Evolutionary conservation across 2,888 invertebrate species (phyloP).

Genomic region (Phengaris alcon): DNA sequence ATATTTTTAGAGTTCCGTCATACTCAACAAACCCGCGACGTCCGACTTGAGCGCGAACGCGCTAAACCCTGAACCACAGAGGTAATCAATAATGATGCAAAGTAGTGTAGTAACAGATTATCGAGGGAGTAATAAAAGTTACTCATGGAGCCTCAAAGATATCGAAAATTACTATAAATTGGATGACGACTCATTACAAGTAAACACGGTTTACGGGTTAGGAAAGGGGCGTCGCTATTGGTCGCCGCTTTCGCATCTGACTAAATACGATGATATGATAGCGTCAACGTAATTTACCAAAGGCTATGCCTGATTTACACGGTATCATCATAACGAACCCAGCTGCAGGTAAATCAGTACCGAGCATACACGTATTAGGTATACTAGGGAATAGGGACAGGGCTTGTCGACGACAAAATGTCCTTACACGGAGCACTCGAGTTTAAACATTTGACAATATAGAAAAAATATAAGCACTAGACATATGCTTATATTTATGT

Average conservation of each 20-base stretch:
- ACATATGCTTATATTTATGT: no score
- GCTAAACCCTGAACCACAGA: no score
- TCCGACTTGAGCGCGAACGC: no score
- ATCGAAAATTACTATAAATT: not conserved
- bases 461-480: no score
- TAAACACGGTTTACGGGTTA: constrained; percentile 31
- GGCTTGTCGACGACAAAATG: no score
- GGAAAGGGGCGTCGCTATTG: constrained; percentile 31
- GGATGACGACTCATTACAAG: constrained; percentile 17
- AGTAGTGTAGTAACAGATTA: not conserved
- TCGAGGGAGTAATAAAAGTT: not conserved
- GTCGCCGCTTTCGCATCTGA: constrained; percentile 38
- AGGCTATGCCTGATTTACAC: constrained; percentile 10
- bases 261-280: constrained; percentile 38
- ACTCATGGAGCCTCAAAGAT: not conserved
- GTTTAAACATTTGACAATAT: no score
- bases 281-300: constrained; percentile 35
- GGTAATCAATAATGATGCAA: not conserved
- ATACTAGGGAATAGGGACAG: no score
- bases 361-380: not conserved
- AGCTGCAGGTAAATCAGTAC: not conserved
- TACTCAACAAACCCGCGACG: no score
- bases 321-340: not conserved
- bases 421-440: no score
- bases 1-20: no score